A percentile compares a stretch with the other conserved stretches of the same genome.
These are phyloP conservation scores for Tribolium madens DNA, from an alignment of 1,140 invertebrate genomes.

Conservation along the genomic window DNA sequence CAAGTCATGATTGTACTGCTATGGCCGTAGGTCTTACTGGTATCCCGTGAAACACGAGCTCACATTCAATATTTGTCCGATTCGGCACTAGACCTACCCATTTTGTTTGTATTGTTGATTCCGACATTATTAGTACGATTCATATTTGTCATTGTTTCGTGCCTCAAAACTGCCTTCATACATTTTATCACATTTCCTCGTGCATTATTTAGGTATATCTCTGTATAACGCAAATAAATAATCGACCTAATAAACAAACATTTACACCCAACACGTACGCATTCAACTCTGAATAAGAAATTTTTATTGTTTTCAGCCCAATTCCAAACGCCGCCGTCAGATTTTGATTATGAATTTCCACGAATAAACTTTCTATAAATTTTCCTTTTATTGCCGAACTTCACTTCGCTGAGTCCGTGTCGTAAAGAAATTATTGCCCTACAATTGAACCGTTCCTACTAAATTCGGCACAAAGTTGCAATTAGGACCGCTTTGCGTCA, in stretches of 20 bases:
- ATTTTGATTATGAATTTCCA: slow-evolving; percentile 25
- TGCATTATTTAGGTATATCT: slow-evolving; percentile 27
- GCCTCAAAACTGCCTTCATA: slow-evolving; percentile 25
- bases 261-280: slow-evolving; percentile 21
- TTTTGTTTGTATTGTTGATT: slow-evolving; percentile 46
- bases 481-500: slow-evolving; percentile 1
- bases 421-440: slow-evolving; percentile 11
- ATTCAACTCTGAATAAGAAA: slow-evolving; percentile 1
- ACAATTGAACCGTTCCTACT: slow-evolving; percentile 5
- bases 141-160: slow-evolving; percentile 37
- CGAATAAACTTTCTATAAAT: slow-evolving; percentile 26
- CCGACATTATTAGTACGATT: slow-evolving; percentile 35
- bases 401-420: slow-evolving; percentile 24
- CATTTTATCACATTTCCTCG: slow-evolving; percentile 25
- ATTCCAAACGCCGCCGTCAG: slow-evolving; percentile 11
- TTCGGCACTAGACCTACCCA: slow-evolving; percentile 26
- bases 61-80: slow-evolving; percentile 44
- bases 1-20: slow-evolving; percentile 51
- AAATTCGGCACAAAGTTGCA: slow-evolving; percentile 32
- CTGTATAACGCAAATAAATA: slow-evolving; percentile 12
- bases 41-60: slow-evolving; percentile 36
- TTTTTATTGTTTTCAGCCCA: slow-evolving; percentile 14
- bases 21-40: slow-evolving; percentile 49
- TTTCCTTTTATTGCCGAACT: slow-evolving; percentile 29
- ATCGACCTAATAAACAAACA: slow-evolving; percentile 34